Evolutionary conservation across 2,797 vertebrate genomes (phyloP).

Genomic region (Pelodytes ibericus): DNA sequence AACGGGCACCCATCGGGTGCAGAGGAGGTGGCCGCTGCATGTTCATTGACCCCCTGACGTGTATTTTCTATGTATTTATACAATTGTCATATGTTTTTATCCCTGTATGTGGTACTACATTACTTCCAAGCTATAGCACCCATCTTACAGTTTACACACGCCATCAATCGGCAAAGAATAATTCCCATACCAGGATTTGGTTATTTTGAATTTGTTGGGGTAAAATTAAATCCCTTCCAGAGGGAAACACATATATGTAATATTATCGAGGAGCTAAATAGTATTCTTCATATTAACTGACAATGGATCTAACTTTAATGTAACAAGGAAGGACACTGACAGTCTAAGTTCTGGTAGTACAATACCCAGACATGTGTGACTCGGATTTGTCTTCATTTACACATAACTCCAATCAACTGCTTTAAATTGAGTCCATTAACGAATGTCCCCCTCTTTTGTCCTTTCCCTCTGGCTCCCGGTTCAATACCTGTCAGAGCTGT

Average conservation of each 20-base stretch:
- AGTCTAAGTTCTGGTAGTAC: not conserved
- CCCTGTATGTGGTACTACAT: too few species aligned
- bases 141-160: too few species aligned
- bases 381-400: constrained; percentile 44
- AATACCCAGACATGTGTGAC: not conserved
- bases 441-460: constrained; percentile 15
- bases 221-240: not conserved
- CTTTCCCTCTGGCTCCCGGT: constrained; percentile 40
- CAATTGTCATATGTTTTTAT: too few species aligned
- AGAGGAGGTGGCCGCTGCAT: too few species aligned
- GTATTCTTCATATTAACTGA: not conserved
- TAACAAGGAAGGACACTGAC: not conserved
- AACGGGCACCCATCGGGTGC: too few species aligned
- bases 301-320: not conserved
- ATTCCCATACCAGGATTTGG: too few species aligned
- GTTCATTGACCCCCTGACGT: too few species aligned
- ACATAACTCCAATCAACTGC: constrained; percentile 23
- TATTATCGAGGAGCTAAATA: not conserved
- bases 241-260: not conserved
- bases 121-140: too few species aligned
- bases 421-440: constrained; percentile 36
- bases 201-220: too few species aligned
- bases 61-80: too few species aligned
- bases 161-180: too few species aligned
- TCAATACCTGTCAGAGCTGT: constrained; percentile 52